Conservation (phyloP, 2,888 invertebrate species). For the Ecliptopera silaceata region DNA sequence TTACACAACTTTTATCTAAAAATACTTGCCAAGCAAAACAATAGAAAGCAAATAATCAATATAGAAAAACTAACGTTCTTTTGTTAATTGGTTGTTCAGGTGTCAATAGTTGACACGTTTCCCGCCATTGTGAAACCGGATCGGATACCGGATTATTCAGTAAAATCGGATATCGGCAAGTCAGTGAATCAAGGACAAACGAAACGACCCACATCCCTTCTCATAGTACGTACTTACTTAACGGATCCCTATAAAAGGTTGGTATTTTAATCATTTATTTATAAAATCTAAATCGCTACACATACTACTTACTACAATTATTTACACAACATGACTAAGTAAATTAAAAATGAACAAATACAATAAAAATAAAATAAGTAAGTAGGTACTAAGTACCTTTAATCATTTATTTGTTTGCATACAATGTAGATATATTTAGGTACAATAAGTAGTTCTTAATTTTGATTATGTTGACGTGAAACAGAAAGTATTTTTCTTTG, state of each 20-base stretch:
- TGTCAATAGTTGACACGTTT: not conserved
- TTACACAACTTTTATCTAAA: not conserved
- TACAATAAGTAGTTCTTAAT: too few species aligned
- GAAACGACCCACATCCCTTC: too few species aligned
- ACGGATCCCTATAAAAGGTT: conserved; percentile 34
- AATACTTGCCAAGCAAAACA: not conserved
- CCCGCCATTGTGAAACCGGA: conserved; percentile 32
- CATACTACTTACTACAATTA: too few species aligned
- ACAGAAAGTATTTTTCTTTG: too few species aligned
- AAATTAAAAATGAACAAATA: too few species aligned
- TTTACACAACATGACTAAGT: too few species aligned
- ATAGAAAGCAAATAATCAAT: not conserved
- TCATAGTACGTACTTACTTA: conserved; percentile 12
- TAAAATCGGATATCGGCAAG: not conserved
- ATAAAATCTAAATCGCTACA: not conserved
- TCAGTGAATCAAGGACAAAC: too few species aligned
- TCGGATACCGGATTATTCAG: conserved; percentile 9
- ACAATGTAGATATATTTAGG: too few species aligned
- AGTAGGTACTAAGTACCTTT: too few species aligned
- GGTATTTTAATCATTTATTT: not conserved
- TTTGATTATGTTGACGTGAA: too few species aligned
- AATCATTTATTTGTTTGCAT: too few species aligned
- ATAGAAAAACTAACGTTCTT: not conserved
- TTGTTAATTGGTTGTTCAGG: not conserved
- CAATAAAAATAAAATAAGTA: too few species aligned